A percentile compares a stretch with the other conserved stretches of the same genome.
Conservation (phyloP, 2,113 vertebrate genomes). For the Smithornis capensis region DNA sequence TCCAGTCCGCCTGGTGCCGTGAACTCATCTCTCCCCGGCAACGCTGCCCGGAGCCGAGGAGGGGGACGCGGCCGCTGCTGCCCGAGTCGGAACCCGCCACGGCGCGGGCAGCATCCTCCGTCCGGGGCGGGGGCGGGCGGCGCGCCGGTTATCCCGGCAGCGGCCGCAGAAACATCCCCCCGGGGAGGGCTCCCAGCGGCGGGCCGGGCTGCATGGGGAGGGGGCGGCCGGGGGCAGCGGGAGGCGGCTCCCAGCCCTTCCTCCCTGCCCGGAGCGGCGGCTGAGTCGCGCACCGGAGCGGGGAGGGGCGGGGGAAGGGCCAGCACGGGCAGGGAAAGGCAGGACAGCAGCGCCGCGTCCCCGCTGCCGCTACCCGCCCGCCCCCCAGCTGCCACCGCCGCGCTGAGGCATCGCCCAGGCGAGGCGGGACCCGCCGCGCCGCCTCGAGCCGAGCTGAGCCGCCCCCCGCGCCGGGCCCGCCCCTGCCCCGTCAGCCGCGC, state of each 20-base stretch:
- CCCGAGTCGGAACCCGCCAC: slow-evolving; percentile 62
- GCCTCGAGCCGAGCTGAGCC: neutral
- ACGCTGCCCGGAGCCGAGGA: neutral
- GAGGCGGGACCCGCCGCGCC: neutral
- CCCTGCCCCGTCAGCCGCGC: neutral
- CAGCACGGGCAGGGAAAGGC: neutral
- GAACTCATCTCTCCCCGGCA: slow-evolving; percentile 86
- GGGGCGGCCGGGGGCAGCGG: neutral
- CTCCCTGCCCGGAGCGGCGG: neutral
- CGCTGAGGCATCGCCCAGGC: neutral
- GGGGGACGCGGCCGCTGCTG: neutral
- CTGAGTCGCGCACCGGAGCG: neutral
- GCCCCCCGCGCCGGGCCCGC: neutral
- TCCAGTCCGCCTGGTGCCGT: slow-evolving; percentile 94
- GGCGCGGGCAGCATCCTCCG: slow-evolving; percentile 69
- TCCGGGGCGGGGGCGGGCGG: slow-evolving; percentile 4
- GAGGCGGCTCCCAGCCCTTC: neutral
- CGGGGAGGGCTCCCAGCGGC: slow-evolving; percentile 3
- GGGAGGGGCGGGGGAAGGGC: neutral
- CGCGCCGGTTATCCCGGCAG: slow-evolving; percentile 18
- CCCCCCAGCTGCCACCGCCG: neutral
- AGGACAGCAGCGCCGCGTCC: neutral
- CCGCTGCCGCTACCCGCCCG: neutral
- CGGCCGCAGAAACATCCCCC: neutral
- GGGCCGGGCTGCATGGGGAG: slow-evolving; percentile 27